Conservation (phyloP, 2,113 vertebrate species). For the Pontoporia blainvillei region DNA sequence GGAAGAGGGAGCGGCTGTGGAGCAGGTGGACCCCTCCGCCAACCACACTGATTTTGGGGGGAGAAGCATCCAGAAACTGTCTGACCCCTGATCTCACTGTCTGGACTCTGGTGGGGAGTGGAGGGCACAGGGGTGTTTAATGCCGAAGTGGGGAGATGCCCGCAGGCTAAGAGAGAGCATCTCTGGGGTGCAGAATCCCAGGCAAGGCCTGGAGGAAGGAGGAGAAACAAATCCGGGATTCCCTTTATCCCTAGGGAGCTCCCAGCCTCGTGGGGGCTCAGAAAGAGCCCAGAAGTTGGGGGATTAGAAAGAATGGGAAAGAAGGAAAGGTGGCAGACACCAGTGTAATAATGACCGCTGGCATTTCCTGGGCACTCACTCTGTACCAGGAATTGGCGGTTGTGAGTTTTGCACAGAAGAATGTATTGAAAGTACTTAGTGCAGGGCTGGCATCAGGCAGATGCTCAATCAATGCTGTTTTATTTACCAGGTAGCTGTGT, state of each 20-base stretch:
- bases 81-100: not conserved
- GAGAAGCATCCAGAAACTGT: not conserved
- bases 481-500: not conserved
- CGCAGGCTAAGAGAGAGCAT: not conserved
- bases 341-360: fast-evolving
- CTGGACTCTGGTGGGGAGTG: not conserved
- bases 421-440: not conserved
- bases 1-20: not conserved
- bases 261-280: fast-evolving
- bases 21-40: not conserved
- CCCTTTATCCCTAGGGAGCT: not conserved
- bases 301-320: not conserved
- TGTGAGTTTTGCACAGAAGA: not conserved
- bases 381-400: not conserved
- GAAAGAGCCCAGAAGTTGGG: not conserved
- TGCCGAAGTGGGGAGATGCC: not conserved
- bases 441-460: fast-evolving
- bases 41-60: fast-evolving
- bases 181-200: fast-evolving
- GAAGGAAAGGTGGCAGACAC: not conserved
- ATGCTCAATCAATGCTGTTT: not conserved
- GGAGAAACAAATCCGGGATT: not conserved
- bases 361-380: not conserved
- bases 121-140: fast-evolving
- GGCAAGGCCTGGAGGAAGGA: not conserved